These are phyloP conservation scores for Reticulitermes lucifugus DNA, from an alignment of 2,888 invertebrate genomes.

Conservation along the genomic window DNA sequence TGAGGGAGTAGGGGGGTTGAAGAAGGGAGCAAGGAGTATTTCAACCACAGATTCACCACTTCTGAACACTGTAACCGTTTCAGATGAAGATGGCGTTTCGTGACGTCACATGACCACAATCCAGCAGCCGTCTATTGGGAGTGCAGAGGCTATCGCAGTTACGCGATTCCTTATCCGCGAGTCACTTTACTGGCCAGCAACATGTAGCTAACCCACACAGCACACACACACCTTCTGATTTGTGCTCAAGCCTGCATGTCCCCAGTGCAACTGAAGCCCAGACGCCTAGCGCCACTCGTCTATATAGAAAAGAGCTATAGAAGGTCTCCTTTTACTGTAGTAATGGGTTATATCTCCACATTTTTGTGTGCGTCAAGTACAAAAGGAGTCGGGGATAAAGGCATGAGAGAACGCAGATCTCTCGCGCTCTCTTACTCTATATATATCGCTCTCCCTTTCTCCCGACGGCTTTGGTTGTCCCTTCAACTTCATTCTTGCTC, in stretches of 20 bases:
- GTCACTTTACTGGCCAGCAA: neutral
- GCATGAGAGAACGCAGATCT: constrained; percentile 49
- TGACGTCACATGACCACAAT: constrained; percentile 25
- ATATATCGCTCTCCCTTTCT: constrained; percentile 38
- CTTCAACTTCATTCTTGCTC: constrained; percentile 53
- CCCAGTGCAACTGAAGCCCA: constrained; percentile 49
- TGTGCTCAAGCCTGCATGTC: constrained; percentile 30
- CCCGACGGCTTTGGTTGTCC: constrained; percentile 48
- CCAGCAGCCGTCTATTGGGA: neutral
- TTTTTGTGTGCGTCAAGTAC: constrained; percentile 54
- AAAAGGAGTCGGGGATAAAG: constrained; percentile 54
- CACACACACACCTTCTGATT: constrained; percentile 10
- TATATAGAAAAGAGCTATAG: constrained; percentile 53
- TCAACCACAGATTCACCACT: constrained; percentile 26
- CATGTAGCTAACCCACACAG: neutral
- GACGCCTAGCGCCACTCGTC: constrained; percentile 50
- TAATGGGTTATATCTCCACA: constrained; percentile 54
- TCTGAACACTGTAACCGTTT: constrained; percentile 26
- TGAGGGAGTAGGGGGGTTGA: neutral
- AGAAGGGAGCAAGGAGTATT: neutral
- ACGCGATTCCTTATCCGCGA: neutral
- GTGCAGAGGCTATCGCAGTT: neutral
- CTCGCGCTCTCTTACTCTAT: constrained; percentile 21
- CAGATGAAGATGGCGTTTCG: constrained; percentile 31
- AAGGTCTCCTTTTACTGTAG: constrained; percentile 51